Conservation (phyloP, 2,888 invertebrate species). For the Drosophila setosimentum region DNA sequence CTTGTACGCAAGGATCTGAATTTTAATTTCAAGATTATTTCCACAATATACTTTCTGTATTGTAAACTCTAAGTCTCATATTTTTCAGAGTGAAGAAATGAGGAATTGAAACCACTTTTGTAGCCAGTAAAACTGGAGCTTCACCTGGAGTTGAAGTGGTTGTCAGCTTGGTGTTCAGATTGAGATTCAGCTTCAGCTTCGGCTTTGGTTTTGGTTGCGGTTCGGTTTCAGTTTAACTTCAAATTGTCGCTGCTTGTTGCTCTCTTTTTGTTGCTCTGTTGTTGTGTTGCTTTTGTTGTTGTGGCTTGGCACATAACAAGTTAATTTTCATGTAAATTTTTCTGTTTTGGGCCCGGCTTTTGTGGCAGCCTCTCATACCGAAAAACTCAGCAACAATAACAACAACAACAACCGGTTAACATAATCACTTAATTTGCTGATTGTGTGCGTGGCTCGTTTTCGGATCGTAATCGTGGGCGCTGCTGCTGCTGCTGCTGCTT, state of each 20-base stretch:
- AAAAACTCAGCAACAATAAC: slow-evolving; percentile 16
- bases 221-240: slow-evolving; percentile 42
- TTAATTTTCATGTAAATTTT: slow-evolving; percentile 81
- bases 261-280: slow-evolving; percentile 19
- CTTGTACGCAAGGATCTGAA: not conserved
- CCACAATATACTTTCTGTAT: not conserved
- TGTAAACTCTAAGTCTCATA: not conserved
- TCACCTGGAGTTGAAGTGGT: slow-evolving; percentile 20
- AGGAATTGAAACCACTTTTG: slow-evolving; percentile 19
- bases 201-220: not conserved
- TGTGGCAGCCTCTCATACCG: slow-evolving; percentile 40
- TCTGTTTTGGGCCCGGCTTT: slow-evolving; percentile 61
- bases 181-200: slow-evolving; percentile 1
- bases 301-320: slow-evolving; percentile 68
- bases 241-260: slow-evolving; percentile 50
- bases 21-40: not conserved
- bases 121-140: slow-evolving; percentile 33
- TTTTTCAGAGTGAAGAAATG: slow-evolving; percentile 2
- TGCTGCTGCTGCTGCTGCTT: slow-evolving; percentile 1
- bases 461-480: slow-evolving; percentile 68
- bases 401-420: slow-evolving; percentile 74
- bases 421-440: slow-evolving; percentile 80
- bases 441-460: slow-evolving; percentile 68
- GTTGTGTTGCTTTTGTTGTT: slow-evolving; percentile 31
- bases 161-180: slow-evolving; percentile 20